Percentiles rank a stretch among this genome's conserved stretches.
Conservation (phyloP, 92 coral and sea anemone genomes). For the Porites divaricata region DNA sequence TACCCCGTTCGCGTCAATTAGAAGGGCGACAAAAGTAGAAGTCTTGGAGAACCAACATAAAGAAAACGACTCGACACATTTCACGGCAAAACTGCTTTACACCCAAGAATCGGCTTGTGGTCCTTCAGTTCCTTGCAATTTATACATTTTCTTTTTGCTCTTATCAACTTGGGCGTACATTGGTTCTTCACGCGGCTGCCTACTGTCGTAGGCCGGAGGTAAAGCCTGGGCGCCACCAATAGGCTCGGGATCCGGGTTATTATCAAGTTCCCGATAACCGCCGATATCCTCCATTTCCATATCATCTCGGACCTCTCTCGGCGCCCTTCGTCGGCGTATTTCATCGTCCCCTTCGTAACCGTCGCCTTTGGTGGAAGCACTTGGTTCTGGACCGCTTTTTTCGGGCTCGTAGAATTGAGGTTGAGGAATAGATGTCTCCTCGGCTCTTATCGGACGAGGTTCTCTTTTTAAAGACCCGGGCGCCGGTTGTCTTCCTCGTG, state of each 20-base stretch:
- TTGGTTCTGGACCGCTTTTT: constrained; percentile 47
- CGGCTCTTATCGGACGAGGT: constrained; percentile 66
- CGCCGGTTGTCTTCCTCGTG: constrained; percentile 74
- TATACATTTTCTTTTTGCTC: constrained; percentile 74
- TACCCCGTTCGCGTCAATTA: background rate
- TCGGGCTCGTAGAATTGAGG: constrained; percentile 39
- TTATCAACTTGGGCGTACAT: constrained; percentile 87
- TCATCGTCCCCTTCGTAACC: constrained; percentile 87
- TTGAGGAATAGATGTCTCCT: constrained; percentile 82
- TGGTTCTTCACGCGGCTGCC: constrained; percentile 58
- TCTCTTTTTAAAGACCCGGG: constrained; percentile 23
- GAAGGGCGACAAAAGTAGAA: background rate
- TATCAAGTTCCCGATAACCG: constrained; percentile 63
- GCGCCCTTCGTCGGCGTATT: constrained; percentile 66
- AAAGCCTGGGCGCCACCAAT: constrained; percentile 44
- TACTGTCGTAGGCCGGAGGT: constrained; percentile 68
- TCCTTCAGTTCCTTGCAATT: constrained; percentile 64
- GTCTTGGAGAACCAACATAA: background rate
- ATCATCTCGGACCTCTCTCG: constrained; percentile 48
- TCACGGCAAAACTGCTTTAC: constrained; percentile 16
- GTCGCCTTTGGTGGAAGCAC: constrained; percentile 58
- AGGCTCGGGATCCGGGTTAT: constrained; percentile 12
- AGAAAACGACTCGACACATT: background rate
- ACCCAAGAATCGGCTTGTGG: constrained; percentile 96
- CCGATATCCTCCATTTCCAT: constrained; percentile 80